Evolutionary conservation across 2,797 vertebrate genomes (phyloP), one percentile per base, ranked within the genome.

Genomic region (Hydrophis major): DNA sequence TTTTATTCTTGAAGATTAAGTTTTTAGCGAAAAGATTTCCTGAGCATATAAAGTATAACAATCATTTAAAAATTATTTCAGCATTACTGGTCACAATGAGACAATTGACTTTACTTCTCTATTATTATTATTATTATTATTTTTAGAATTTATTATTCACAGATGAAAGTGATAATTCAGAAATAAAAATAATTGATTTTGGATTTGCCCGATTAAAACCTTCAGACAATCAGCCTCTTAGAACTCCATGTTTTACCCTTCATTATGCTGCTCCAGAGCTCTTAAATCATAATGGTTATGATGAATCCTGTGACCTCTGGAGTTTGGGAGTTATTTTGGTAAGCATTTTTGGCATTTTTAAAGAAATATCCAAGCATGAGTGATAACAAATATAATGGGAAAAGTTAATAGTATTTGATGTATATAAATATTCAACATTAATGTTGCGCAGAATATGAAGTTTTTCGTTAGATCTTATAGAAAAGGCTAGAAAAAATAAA

Each of bases 171-270:
- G 99, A 99, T 97, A 99, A 98, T 97, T 99, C 98, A 0, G 99
- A 99, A 98, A 99, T 99, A 96, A 99, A 99, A 98, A 98, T 99
- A 96, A 99, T 99, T 97, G 99, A 99, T 98, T 99, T 99, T 95
- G 99, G 99, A 87, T 99, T 99, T 95, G 99, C 99, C n/a, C 98
- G 99, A 92, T 98, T 99, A 96, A 99, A 99, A 97, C 99, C 99
- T 0, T 99, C 99, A 6, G 99, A 99, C 97, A 99, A 99, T 97
- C 99, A 99, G 96, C 99, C 99, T 42, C 98, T 99, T 95, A 99
- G 99, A 97, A 99, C 99, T 0, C 99, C 99, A 0, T 99, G 99
- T 98, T 99, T 99, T 98, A 99, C 99, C 0, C 98, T 99, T 94
- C 99, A 99, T 96, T 99, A 99, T 7, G 99, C 99, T 2, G 99